Percentiles rank a stretch among this genome's conserved stretches.
Conservation (phyloP, 2,113 vertebrate species). For the Mirza zaza region DNA sequence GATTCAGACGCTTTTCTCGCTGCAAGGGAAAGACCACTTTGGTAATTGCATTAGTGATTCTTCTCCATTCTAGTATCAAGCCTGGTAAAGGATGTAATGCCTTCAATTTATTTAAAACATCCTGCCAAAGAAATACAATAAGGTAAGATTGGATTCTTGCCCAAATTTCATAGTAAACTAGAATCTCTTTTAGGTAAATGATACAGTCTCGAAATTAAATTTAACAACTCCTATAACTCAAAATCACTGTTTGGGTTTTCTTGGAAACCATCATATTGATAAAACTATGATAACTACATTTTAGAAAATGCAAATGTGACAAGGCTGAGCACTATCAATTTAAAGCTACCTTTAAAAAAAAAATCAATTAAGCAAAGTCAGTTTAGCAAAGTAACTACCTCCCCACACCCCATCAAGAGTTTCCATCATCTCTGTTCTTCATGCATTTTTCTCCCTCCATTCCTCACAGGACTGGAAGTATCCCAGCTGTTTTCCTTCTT, state of each 20-base stretch:
- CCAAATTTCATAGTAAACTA: constrained; percentile 51
- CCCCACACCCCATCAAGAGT: not conserved
- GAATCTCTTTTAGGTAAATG: constrained; percentile 53
- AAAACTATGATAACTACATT: not conserved
- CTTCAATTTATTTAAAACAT: constrained; percentile 94
- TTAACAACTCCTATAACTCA: not conserved
- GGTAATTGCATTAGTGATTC: constrained; percentile 95
- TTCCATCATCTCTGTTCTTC: not conserved
- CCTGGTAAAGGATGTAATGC: constrained; percentile 92
- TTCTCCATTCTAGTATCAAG: constrained; percentile 96
- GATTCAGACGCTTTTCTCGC: constrained; percentile 89
- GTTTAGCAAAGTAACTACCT: not conserved
- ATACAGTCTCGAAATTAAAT: not conserved
- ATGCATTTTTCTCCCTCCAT: not conserved
- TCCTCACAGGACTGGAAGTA: not conserved
- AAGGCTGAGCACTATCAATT: not conserved
- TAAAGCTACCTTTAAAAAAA: not conserved
- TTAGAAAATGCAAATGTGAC: constrained; percentile 4
- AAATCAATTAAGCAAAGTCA: not conserved
- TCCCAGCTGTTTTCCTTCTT: not conserved
- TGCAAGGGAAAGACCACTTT: constrained; percentile 97
- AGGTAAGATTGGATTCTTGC: constrained; percentile 44
- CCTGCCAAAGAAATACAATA: constrained; percentile 84
- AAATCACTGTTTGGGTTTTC: constrained; percentile 44
- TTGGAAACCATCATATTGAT: not conserved